A percentile compares a stretch with the other conserved stretches of the same genome.
phyloP scores from a whole-genome alignment of 2,113 vertebrate genomes.

The Theropithecus gelada region DNA sequence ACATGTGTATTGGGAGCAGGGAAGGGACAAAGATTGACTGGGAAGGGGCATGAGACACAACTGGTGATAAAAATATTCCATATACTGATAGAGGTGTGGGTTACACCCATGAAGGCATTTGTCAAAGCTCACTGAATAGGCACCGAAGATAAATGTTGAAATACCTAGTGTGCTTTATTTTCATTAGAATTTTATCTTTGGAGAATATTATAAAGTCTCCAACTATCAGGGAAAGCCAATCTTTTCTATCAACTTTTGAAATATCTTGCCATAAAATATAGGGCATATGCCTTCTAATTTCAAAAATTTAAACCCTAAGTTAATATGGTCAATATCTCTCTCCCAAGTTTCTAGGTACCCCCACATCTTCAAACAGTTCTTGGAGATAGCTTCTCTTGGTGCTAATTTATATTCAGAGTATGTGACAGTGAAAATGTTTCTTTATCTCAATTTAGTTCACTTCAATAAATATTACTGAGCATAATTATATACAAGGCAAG shows the following conservation, averaged over 20 bases:
- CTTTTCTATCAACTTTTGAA: conserved; percentile 10
- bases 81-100: not conserved
- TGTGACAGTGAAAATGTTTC: not conserved
- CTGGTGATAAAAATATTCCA: not conserved
- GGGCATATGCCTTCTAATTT: not conserved
- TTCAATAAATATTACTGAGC: not conserved
- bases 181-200: not conserved
- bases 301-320: not conserved
- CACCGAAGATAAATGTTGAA: not conserved
- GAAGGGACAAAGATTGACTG: not conserved
- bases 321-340: not conserved
- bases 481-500: not conserved
- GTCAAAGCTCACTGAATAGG: not conserved
- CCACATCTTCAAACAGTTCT: not conserved
- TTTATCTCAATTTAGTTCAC: conserved; percentile 19
- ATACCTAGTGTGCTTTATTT: not conserved
- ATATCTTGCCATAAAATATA: not conserved
- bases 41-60: not conserved
- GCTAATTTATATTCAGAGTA: conserved; percentile 13
- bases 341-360: not conserved
- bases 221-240: not conserved
- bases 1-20: not conserved
- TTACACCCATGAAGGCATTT: not conserved
- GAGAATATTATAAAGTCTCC: not conserved
- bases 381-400: not conserved